Conservation (phyloP, 2,888 invertebrate species). For the Drosophila nigritarsus region DNA sequence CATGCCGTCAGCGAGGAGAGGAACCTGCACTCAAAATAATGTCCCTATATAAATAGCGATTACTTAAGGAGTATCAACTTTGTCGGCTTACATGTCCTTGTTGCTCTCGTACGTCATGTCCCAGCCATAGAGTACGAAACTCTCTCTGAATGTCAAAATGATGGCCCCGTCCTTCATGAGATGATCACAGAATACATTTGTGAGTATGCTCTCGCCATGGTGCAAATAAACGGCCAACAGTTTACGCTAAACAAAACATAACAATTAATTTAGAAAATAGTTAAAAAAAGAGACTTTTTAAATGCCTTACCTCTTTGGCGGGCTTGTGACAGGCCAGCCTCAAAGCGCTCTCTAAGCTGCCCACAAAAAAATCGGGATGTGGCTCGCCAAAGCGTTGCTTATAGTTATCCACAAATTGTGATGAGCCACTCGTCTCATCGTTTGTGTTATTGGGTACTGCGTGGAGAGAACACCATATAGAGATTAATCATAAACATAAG, state of each 20-base stretch:
- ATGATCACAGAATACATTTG: constrained; percentile 98
- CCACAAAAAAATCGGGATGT: constrained; percentile 96
- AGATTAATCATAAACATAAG: background rate
- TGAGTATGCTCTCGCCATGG: constrained; percentile 96
- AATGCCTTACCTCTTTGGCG: constrained; percentile 91
- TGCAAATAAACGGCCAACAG: constrained; percentile 97
- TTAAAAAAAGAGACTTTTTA: background rate
- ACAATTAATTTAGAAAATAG: background rate
- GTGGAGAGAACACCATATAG: background rate
- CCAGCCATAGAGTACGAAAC: constrained; percentile 98
- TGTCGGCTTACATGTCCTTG: constrained; percentile 88
- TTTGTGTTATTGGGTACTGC: constrained; percentile 94
- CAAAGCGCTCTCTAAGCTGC: constrained; percentile 95
- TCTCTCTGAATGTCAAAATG: constrained; percentile 93
- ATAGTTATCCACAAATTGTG: constrained; percentile 95
- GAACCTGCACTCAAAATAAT: constrained; percentile 86
- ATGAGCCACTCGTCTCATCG: constrained; percentile 93
- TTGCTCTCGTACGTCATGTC: constrained; percentile 96
- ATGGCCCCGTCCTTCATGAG: constrained; percentile 96
- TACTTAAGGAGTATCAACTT: background rate
- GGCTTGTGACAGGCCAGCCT: constrained; percentile 95
- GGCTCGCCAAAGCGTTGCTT: constrained; percentile 91
- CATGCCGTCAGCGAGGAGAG: constrained; percentile 90
- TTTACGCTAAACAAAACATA: constrained; percentile 89
- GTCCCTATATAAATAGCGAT: background rate